Evolutionary conservation across 2,113 vertebrate species (phyloP), one percentile per base, ranked within the genome.

Genomic region (Aphyosemion australe): DNA sequence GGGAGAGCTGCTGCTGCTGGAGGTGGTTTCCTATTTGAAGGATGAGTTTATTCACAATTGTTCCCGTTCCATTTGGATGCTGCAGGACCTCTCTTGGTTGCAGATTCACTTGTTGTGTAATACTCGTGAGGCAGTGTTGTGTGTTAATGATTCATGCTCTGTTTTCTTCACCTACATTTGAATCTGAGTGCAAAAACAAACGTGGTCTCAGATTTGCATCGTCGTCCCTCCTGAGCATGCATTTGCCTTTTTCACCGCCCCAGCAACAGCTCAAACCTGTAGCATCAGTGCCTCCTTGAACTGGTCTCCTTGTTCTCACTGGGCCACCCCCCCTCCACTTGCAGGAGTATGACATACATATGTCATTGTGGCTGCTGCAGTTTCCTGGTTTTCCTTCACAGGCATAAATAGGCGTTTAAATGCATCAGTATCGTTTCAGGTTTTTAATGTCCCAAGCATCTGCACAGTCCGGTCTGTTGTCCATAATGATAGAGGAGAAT

Each of bases 81-180:
- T 72, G 60, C 41, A 47, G 63, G 62, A 80, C 45, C 53, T 72
- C 19, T 46, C 39, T 49, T 73, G 73, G 72, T 58, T 68, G 31
- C 72, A 59, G 45, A 66, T 19, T 31, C 46, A 57, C 70, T 68
- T 4, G 59, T 79, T 81, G 75, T 71, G 68, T 75, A 68, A 75
- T 50, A 61, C 58, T 65, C 61, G 50, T 46, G 61, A 65, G 48
- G 51, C 56, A 41, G 70, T 6, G 12, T 42, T 69, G 67, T 58
- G 20, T 55, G 55, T 61, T 60, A 69, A 75, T 70, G 69, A 70
- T 71, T 80, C 62, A 69, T 50, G 15, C 64, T 64, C 46, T n/a
- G 45, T 65, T 58, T 65, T 65, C 50, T 43, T 76, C 70, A 65
- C 71, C 58, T 79, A 53, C 16, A 54, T 80, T 65, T 65, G 54